phyloP scores from a whole-genome alignment of 2,113 vertebrate species.

The Aspidoscelis tigris region DNA sequence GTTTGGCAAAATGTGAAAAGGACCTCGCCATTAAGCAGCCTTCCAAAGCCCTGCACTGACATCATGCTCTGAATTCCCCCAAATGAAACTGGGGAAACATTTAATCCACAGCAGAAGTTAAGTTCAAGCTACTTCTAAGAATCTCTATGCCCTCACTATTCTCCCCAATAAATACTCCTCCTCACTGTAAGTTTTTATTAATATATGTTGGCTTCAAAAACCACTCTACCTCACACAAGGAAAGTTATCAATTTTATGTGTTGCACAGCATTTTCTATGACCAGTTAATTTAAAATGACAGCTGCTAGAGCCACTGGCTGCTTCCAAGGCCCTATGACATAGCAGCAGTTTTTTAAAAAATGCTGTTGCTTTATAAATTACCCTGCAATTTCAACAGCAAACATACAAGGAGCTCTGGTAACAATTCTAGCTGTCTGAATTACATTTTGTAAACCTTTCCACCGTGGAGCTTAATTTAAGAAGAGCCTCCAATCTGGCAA shows the following conservation, averaged over 20 bases:
- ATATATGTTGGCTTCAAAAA: slow-evolving; percentile 41
- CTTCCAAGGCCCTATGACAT: slow-evolving; percentile 27
- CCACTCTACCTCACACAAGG: slow-evolving; percentile 46
- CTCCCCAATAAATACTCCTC: slow-evolving; percentile 12
- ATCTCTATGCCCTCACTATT: slow-evolving; percentile 42
- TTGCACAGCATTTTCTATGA: slow-evolving; percentile 61
- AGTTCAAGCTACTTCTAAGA: slow-evolving; percentile 28
- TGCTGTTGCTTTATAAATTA: background rate
- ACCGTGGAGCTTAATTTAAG: background rate
- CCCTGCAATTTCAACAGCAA: background rate
- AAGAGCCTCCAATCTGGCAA: background rate
- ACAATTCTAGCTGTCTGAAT: background rate
- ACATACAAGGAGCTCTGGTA: background rate
- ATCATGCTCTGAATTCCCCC: background rate
- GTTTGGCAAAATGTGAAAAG: background rate
- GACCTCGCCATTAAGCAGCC: background rate
- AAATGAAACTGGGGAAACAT: background rate
- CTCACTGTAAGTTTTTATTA: slow-evolving; percentile 32
- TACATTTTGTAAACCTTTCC: background rate
- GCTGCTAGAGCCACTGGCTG: slow-evolving; percentile 47
- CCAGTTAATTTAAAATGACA: slow-evolving; percentile 58
- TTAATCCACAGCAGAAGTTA: background rate
- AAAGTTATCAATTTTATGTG: slow-evolving; percentile 60
- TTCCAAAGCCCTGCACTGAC: background rate
- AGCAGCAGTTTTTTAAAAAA: slow-evolving; percentile 52